These are phyloP conservation scores for Apodemus agrarius DNA, from an alignment of 2,797 vertebrate species.

Conservation along the genomic window DNA sequence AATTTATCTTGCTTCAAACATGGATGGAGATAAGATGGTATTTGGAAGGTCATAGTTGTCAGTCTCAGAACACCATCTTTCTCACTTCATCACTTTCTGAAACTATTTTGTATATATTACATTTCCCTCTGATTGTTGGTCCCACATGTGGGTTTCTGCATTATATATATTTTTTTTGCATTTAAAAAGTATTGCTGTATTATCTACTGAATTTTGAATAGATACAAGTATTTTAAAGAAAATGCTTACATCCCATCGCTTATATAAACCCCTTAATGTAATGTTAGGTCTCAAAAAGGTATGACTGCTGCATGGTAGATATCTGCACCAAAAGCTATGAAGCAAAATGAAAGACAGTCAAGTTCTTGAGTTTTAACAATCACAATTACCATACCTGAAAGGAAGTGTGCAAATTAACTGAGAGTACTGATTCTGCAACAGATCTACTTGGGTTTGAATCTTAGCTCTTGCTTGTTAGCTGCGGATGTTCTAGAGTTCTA, in stretches of 20 bases:
- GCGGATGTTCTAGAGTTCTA: not conserved
- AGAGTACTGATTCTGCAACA: not conserved
- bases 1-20: not conserved
- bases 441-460: not conserved
- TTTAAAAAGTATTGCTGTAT: not conserved
- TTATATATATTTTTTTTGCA: not conserved
- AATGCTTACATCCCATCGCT: not conserved
- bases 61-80: not conserved
- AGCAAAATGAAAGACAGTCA: not conserved
- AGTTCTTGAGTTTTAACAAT: not conserved
- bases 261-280: not conserved
- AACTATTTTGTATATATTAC: not conserved
- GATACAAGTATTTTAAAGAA: not conserved
- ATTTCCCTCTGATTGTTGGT: not conserved
- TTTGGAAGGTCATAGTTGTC: not conserved
- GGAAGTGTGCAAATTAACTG: not conserved
- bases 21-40: not conserved
- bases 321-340: not conserved
- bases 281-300: not conserved
- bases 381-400: not conserved
- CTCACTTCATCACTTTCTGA: not conserved
- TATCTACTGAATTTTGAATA: not conserved
- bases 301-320: not conserved
- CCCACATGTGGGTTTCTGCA: not conserved
- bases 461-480: not conserved